Percentiles rank a stretch among this genome's conserved stretches.
These are phyloP conservation scores for Otis tarda DNA, from an alignment of 2,113 vertebrate genomes.

Conservation along the genomic window DNA sequence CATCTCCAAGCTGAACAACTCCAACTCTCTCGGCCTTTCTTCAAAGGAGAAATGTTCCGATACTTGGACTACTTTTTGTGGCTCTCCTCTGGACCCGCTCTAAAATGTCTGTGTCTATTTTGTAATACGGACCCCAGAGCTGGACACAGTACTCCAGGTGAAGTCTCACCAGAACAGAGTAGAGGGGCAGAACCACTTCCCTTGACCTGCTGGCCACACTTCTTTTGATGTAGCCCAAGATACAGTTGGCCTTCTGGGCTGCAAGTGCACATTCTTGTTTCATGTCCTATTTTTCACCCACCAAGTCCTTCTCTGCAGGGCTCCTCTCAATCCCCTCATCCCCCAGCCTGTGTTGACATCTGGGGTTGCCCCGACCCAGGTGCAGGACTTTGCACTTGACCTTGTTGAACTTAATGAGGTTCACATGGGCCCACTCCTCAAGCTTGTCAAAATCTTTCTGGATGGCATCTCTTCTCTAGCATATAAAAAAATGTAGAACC, in stretches of 20 bases:
- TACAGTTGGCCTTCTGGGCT: not conserved
- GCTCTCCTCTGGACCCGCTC: not conserved
- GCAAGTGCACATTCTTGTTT: fast-evolving
- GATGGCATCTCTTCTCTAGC: not conserved
- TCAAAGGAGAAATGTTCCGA: not conserved
- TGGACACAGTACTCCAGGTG: not conserved
- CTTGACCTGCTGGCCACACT: not conserved
- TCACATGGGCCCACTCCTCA: too few relatives aligned
- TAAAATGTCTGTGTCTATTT: not conserved
- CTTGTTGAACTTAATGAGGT: too few relatives aligned
- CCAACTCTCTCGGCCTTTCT: not conserved
- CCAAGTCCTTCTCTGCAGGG: too few relatives aligned
- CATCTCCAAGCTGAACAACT: not conserved
- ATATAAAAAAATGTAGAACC: not conserved
- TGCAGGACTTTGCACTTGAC: too few relatives aligned
- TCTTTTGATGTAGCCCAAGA: not conserved
- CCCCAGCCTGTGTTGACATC: too few relatives aligned
- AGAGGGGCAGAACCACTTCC: not conserved
- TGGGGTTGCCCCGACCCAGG: too few relatives aligned
- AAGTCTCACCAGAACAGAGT: not conserved
- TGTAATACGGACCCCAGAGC: not conserved
- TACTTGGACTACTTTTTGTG: too few relatives aligned
- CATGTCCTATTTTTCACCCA: not conserved
- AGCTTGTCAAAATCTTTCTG: not conserved
- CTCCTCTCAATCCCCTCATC: not conserved